Percentiles rank a stretch among this genome's conserved stretches.
These are phyloP conservation scores for Philotrypesis tridentata DNA, from an alignment of 1,140 invertebrate species.

Conservation along the genomic window DNA sequence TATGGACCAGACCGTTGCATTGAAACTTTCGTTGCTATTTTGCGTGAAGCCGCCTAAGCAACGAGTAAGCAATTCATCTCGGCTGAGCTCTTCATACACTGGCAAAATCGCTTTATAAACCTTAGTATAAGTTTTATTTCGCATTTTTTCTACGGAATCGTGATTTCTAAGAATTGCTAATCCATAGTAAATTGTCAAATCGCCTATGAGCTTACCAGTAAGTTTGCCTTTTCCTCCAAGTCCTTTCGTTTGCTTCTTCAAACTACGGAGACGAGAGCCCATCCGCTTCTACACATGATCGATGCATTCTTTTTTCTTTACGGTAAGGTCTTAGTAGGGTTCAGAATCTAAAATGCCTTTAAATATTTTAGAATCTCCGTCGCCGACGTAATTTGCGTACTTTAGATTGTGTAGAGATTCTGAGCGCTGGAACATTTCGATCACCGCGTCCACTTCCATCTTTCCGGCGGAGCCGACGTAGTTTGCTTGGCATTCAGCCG, in stretches of 20 bases:
- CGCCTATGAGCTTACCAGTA: conserved; percentile 49
- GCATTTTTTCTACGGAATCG: conserved; percentile 46
- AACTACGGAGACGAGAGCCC: conserved; percentile 49
- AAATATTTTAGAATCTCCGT: conserved; percentile 53
- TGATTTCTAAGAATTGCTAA: conserved; percentile 48
- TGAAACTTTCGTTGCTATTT: too few relatives aligned
- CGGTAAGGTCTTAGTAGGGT: conserved; percentile 50
- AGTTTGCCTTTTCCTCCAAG: conserved; percentile 50
- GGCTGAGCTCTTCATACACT: too few relatives aligned
- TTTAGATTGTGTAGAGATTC: conserved; percentile 46
- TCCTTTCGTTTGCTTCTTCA: conserved; percentile 23
- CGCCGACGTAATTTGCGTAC: conserved; percentile 53
- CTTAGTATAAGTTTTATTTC: conserved; percentile 33
- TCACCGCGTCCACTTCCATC: conserved; percentile 47
- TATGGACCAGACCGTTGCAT: too few relatives aligned
- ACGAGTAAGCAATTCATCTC: too few relatives aligned
- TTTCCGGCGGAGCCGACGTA: conserved; percentile 44
- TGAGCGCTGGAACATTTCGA: conserved; percentile 51
- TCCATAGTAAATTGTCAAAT: conserved; percentile 52
- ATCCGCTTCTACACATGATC: conserved; percentile 57
- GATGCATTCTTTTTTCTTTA: conserved; percentile 55
- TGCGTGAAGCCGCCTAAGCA: too few relatives aligned
- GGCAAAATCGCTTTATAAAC: too few relatives aligned
- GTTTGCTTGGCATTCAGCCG: conserved; percentile 43
- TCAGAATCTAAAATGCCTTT: conserved; percentile 48